These are phyloP conservation scores for Dichetophora obliterata DNA, from an alignment of 2,888 invertebrate species.

Conservation along the genomic window DNA sequence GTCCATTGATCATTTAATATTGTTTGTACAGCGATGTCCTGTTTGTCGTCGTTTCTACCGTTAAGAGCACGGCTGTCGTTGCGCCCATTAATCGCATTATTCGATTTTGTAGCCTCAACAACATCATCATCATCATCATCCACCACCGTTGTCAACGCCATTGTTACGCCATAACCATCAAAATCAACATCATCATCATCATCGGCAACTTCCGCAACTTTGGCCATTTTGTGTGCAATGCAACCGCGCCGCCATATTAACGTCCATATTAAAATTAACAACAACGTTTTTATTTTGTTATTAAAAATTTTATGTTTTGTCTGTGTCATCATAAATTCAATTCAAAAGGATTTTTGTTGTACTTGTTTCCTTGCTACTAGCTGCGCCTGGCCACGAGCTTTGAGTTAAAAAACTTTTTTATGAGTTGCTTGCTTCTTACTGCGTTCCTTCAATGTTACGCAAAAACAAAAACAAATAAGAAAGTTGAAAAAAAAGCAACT, in stretches of 20 bases:
- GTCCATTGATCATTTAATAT: slow-evolving; percentile 5
- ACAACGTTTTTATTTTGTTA: slow-evolving; percentile 51
- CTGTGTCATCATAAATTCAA: slow-evolving; percentile 45
- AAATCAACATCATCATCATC: neutral
- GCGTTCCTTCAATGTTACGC: neutral
- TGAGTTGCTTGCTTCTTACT: slow-evolving; percentile 4
- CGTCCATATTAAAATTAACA: slow-evolving; percentile 51
- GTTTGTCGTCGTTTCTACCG: neutral
- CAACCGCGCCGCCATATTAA: slow-evolving; percentile 43
- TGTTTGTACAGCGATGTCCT: neutral
- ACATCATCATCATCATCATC: neutral
- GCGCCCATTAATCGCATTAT: slow-evolving; percentile 13
- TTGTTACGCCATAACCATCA: neutral
- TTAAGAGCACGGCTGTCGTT: slow-evolving; percentile 6
- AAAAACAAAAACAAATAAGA: neutral
- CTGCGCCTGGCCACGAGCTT: neutral
- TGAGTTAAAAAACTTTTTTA: slow-evolving; percentile 11
- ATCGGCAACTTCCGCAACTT: neutral
- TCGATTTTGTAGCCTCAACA: neutral
- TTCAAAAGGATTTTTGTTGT: slow-evolving; percentile 9
- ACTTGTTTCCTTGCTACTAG: neutral
- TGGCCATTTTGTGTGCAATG: neutral
- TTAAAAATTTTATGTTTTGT: slow-evolving; percentile 50
- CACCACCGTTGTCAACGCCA: neutral
- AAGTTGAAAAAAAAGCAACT: neutral